Evolutionary conservation across 2,888 invertebrate genomes (phyloP), one percentile per base, ranked within the genome.

Genomic region (Acrobasis consociella): DNA sequence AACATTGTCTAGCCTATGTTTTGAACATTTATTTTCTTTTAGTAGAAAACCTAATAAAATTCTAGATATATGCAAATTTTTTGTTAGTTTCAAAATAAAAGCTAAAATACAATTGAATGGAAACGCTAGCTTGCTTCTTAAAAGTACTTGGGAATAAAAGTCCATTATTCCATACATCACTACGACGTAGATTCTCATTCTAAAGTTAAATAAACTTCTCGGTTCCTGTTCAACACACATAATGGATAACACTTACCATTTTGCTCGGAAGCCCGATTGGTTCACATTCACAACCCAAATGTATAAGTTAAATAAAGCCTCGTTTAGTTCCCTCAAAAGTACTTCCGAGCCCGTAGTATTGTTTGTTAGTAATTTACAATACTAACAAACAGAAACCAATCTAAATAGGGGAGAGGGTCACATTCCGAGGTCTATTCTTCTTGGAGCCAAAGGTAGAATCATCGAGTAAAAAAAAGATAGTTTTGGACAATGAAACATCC

Each of bases 381-480:
- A 72, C 72, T 71, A 78, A 77, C 69, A 71, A 69, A 67, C 65
- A 67, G 69, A 71, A 75, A 73, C 72, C 67, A 63, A 73, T 69
- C 68, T 74, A 75, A 77, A 76, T 75, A 75, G 72, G 73, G 68
- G 67, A 73, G 74, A 72, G 72, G 74, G 74, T 76, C 72, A 74
- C 72, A 80, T 72, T 74, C 56, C 22, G 15, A 56, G 56, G 42
- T 56, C 17, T 22, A 22, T 46, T 56, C 56, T 46, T 16, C 16
- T 22, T 56, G 42, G 42, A 13, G 5, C 42, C 9, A 11, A 7
- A n/a, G 7, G 22, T 31, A n/a, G 52, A 1, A 13, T 13, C 51
- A 13, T 42, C 0, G 10, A 46, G n/a, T 13, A 5, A n/a, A 46
- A 31, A 31, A 31, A 31, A 31, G 0, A 31, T 31, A n/a, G n/a